Conservation (phyloP, 2,888 invertebrate species). For the Cryptus viduatorius region DNA sequence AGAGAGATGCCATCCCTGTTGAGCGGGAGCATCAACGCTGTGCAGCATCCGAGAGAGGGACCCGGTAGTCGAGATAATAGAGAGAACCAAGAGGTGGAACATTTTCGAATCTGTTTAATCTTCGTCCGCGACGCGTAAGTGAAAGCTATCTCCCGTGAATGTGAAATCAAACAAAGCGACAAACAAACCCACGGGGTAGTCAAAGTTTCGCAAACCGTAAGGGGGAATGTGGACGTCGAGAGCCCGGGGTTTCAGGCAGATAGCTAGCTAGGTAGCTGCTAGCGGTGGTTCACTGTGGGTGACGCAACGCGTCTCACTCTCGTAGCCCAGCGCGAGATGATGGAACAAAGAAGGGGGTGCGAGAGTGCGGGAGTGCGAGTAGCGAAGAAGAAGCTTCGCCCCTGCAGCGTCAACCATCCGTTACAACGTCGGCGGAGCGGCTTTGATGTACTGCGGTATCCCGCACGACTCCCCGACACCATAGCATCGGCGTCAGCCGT, state of each 20-base stretch:
- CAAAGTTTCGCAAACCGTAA: constrained; percentile 76
- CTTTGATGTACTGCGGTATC: constrained; percentile 80
- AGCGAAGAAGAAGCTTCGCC: constrained; percentile 2
- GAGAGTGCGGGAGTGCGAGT: constrained; percentile 19
- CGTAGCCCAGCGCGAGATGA: constrained; percentile 42
- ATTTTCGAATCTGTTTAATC: constrained; percentile 85
- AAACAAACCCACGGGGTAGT: constrained; percentile 80
- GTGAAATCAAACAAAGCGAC: constrained; percentile 84
- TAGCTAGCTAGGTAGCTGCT: constrained; percentile 7
- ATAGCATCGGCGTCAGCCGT: constrained; percentile 79
- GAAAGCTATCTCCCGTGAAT: constrained; percentile 84
- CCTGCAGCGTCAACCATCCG: not conserved
- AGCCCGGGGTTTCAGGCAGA: constrained; percentile 48
- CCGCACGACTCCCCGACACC: constrained; percentile 76
- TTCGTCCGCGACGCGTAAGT: constrained; percentile 83
- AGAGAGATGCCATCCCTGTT: not conserved
- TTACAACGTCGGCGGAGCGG: constrained; percentile 59
- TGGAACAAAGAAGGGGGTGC: not conserved
- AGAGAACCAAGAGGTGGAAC: constrained; percentile 73
- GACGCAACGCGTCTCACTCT: constrained; percentile 6
- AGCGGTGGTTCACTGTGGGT: constrained; percentile 7
- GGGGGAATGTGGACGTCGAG: constrained; percentile 51
- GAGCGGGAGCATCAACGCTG: too few species aligned
- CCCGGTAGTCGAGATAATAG: constrained; percentile 34
- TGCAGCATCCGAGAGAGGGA: not conserved